Conservation (phyloP, 2,888 invertebrate species). For the Adineta ricciae region DNA sequence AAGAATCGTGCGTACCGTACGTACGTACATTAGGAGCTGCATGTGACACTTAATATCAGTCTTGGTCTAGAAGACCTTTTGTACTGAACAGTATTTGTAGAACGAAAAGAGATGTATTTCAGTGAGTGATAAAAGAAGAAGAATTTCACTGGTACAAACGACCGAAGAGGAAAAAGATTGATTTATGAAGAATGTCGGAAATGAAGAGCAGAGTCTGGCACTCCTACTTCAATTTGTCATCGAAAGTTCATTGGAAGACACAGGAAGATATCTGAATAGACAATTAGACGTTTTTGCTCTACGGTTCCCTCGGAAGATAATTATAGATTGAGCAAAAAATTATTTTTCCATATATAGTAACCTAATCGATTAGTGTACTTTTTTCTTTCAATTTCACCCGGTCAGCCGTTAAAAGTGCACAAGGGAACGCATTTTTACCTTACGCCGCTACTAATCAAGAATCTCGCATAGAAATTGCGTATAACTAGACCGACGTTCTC, state of each 20-base stretch:
- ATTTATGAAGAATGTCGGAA: not conserved
- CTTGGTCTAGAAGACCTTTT: conserved; percentile 65
- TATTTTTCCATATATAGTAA: too few relatives aligned
- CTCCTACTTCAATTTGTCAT: not conserved
- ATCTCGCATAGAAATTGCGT: too few relatives aligned
- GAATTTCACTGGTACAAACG: conserved; percentile 69
- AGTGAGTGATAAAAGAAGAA: conserved; percentile 62
- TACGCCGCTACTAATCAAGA: too few relatives aligned
- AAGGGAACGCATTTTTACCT: too few relatives aligned
- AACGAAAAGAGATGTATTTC: conserved; percentile 67
- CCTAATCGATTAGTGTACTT: too few relatives aligned
- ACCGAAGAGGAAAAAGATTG: conserved; percentile 42
- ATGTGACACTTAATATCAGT: conserved; percentile 83
- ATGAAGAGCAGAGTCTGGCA: not conserved
- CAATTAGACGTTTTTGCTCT: not conserved
- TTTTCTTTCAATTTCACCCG: conserved; percentile 19
- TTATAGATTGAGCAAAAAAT: not conserved
- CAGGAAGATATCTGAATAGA: not conserved
- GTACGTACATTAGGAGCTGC: conserved; percentile 91
- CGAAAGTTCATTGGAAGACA: not conserved
- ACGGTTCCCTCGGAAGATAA: not conserved
- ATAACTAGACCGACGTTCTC: too few relatives aligned
- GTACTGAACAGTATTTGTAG: conserved; percentile 73
- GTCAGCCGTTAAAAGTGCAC: too few relatives aligned
- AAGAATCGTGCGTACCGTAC: conserved; percentile 87